Evolutionary conservation across 2,888 invertebrate genomes (phyloP), one percentile per base, ranked within the genome.

Genomic region (Caenorhabditis sp.): DNA sequence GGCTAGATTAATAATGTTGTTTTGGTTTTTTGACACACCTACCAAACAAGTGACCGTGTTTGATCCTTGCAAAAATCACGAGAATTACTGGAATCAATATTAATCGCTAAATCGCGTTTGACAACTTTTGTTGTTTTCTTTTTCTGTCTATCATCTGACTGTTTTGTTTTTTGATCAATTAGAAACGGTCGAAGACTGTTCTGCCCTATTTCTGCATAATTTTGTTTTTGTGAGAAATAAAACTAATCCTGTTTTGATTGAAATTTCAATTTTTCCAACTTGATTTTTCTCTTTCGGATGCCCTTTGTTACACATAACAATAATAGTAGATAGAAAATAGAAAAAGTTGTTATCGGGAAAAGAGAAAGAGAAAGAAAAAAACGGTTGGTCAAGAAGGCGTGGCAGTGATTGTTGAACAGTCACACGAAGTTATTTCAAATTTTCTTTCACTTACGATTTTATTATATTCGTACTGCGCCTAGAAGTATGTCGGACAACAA

Each of bases 341-440:
- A 43, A 43, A 43, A 43, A 12, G 3, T 43, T 43, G 43, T 17
- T 43, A 43, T 27, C 57, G 57, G n/a, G 36, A 36, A 10, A 27
- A 58, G 20, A 7, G 36, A 58, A 58, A 27, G 14, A 17, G 57
- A 17, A 8, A 36, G 5, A 27, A 10, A 12, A 53, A 31, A 58
- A 58, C 57, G 20, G 17, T 52, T 58, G 57, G 57, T 58, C 57
- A 58, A 14, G 17, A 20, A 27, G 20, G 52, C 8, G 52, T 31
- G 52, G 52, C 20, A 21, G 23, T 52, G 52, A 52, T 52, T 20
- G 52, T 52, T 23, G 52, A 23, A 43, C 43, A 43, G 43, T 43
- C 43, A 43, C 17, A 43, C 12, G 43, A 7, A 43, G 17, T 17
- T 43, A 43, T 43, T 43, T 43, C 14, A 3, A 10, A 43, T 43